Percentiles rank a stretch among this genome's conserved stretches.
These are phyloP conservation scores for Ditylenchus weischeri DNA, from an alignment of 2,888 invertebrate species.

Conservation along the genomic window DNA sequence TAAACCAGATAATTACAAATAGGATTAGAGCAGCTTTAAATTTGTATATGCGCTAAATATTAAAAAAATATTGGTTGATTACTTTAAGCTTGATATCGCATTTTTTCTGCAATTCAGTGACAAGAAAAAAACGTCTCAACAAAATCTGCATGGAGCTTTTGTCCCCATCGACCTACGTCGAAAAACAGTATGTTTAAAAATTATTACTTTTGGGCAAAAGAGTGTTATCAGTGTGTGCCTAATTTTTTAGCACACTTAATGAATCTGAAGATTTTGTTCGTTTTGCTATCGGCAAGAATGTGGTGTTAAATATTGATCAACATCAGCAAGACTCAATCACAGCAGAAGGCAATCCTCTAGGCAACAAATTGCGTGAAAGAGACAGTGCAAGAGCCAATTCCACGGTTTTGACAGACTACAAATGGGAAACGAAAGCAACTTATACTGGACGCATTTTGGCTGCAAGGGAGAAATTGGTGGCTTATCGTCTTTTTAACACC, in stretches of 20 bases:
- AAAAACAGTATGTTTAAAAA: conserved; percentile 29
- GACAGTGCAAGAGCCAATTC: conserved; percentile 49
- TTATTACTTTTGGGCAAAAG: background rate
- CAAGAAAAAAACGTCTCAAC: too few species aligned
- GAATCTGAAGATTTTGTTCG: conserved; percentile 35
- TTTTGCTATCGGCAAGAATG: conserved; percentile 48
- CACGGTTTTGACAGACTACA: conserved; percentile 45
- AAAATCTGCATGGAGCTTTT: background rate
- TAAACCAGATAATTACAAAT: too few species aligned
- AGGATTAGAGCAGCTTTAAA: too few species aligned
- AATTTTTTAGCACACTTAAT: conserved; percentile 40
- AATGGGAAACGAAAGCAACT: conserved; percentile 40
- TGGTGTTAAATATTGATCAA: conserved; percentile 36
- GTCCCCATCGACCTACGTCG: conserved; percentile 15
- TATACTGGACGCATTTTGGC: conserved; percentile 41
- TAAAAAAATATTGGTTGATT: too few species aligned
- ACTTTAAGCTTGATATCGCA: too few species aligned
- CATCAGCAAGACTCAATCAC: conserved; percentile 14
- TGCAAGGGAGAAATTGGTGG: conserved; percentile 40
- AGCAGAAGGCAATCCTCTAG: conserved; percentile 14
- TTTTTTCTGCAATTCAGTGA: too few species aligned
- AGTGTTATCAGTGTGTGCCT: too few species aligned
- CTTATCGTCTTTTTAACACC: conserved; percentile 41
- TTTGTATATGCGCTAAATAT: too few species aligned
- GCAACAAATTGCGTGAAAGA: conserved; percentile 35